A percentile compares a stretch with the other conserved stretches of the same genome.
These are phyloP conservation scores for Caenorhabditis remanei DNA, from an alignment of 1,140 invertebrate genomes.

Conservation along the genomic window DNA sequence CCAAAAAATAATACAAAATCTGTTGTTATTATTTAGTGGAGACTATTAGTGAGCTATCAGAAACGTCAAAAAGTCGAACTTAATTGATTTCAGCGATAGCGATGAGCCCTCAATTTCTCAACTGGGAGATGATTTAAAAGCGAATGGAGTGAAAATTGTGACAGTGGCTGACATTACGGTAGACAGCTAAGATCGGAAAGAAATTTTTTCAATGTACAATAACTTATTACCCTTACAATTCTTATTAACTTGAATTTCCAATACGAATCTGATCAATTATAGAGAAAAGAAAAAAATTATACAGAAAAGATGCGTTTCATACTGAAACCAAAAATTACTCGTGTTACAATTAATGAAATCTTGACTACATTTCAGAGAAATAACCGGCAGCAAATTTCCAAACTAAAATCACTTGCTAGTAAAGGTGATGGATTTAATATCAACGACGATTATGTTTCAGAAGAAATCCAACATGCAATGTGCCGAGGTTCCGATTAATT, in stretches of 20 bases:
- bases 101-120: background rate
- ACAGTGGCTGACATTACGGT: conserved; percentile 1
- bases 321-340: no score
- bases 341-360: no score
- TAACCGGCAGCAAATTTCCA: background rate
- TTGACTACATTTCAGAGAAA: background rate
- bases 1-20: conserved; percentile 1
- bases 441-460: conserved; percentile 9
- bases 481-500: background rate
- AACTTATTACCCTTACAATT: background rate
- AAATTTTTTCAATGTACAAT: no score
- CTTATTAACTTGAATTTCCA: background rate
- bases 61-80: background rate
- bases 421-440: background rate
- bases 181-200: no score
- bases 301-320: no score
- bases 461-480: background rate
- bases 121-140: background rate
- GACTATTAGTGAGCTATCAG: background rate
- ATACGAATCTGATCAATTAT: no score
- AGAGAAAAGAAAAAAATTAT: no score
- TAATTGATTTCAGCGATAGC: background rate
- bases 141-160: background rate
- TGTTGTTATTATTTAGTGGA: background rate
- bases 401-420: background rate